Evolutionary conservation across 1,140 invertebrate species (phyloP).

Genomic region (Planococcus citri): DNA sequence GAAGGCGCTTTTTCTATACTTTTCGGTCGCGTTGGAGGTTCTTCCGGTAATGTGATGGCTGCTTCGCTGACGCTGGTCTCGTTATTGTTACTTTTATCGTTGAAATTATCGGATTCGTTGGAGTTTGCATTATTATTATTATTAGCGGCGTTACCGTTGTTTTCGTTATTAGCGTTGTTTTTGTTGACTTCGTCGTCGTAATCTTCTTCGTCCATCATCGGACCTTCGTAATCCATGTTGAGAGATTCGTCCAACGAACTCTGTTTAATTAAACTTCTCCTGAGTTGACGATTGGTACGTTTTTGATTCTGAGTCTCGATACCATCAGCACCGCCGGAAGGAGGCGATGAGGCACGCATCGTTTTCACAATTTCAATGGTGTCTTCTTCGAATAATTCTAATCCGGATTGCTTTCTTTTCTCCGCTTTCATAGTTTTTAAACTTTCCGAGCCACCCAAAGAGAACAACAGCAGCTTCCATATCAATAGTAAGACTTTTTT

Average conservation of each 20-base stretch:
- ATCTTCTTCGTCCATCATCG: neutral
- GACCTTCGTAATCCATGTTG: constrained; percentile 28
- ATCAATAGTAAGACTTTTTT: constrained; percentile 91
- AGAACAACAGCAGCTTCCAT: constrained; percentile 88
- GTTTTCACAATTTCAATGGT: constrained; percentile 81
- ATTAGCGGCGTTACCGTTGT: neutral
- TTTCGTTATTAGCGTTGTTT: neutral
- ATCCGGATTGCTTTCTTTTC: constrained; percentile 54
- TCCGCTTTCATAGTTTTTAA: constrained; percentile 59
- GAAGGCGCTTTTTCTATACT: constrained; percentile 37
- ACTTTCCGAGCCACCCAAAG: constrained; percentile 75
- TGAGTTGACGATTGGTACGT: constrained; percentile 47
- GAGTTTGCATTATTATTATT: neutral
- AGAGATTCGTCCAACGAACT: constrained; percentile 77
- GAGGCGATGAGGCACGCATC: constrained; percentile 91
- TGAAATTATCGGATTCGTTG: neutral
- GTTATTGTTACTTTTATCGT: neutral
- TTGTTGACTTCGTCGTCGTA: neutral
- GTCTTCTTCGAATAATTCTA: constrained; percentile 73
- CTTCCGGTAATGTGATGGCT: constrained; percentile 32
- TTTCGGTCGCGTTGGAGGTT: constrained; percentile 39
- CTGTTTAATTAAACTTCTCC: constrained; percentile 71
- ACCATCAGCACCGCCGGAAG: constrained; percentile 80
- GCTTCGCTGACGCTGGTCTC: neutral
- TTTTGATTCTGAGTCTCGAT: constrained; percentile 77